Percentiles rank a stretch among this genome's conserved stretches.
These are phyloP conservation scores for Felis chaus DNA, from an alignment of 2,113 vertebrate species.

Conservation along the genomic window DNA sequence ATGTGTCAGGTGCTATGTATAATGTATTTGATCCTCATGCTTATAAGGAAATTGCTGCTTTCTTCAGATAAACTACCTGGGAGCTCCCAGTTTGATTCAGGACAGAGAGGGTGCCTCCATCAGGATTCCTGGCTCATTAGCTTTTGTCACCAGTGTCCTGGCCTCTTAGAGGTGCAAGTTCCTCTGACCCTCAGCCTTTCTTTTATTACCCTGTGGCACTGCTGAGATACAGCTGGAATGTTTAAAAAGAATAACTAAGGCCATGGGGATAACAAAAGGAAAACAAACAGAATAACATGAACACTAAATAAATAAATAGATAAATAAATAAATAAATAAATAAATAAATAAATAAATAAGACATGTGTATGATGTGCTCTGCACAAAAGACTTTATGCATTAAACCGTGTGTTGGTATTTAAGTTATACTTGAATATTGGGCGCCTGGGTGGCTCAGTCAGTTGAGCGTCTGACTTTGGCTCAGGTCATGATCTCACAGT, in stretches of 20 bases:
- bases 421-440: neutral
- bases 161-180: neutral
- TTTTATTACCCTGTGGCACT: neutral
- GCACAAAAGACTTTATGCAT: neutral
- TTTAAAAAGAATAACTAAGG: neutral
- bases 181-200: neutral
- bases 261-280: neutral
- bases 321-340: too few relatives aligned
- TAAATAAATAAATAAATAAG: too few relatives aligned
- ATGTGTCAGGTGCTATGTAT: neutral
- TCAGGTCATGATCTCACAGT: too few relatives aligned
- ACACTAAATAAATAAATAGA: too few relatives aligned
- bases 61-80: neutral
- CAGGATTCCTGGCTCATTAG: neutral
- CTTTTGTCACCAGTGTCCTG: neutral
- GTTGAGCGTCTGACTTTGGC: too few relatives aligned
- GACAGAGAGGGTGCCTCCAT: neutral
- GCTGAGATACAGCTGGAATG: neutral
- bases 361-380: neutral
- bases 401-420: neutral
- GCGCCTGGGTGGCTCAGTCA: too few relatives aligned
- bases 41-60: neutral
- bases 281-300: neutral
- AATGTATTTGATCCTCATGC: neutral
- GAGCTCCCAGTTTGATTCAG: neutral